phyloP scores from a whole-genome alignment of 2,797 vertebrate species.

The Strix occidentalis region DNA sequence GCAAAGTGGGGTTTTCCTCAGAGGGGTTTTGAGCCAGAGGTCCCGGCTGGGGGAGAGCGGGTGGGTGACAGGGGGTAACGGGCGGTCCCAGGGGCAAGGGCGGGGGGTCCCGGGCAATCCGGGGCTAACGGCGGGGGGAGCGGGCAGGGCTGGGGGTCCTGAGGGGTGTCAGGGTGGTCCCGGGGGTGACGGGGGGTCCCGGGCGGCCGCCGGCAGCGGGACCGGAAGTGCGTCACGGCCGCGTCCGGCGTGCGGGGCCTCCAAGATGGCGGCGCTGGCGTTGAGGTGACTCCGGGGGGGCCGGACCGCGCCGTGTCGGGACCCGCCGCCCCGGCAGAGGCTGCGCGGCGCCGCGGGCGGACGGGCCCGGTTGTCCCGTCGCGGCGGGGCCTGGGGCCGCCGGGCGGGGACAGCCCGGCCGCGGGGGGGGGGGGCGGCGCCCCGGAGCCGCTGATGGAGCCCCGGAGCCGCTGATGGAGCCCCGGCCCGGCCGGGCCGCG shows the following conservation, averaged over 20 bases:
- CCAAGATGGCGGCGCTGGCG: slow-evolving; percentile 23
- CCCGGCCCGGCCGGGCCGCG: background rate
- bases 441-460: background rate
- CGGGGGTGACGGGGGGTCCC: too few species aligned
- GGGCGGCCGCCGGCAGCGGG: too few species aligned
- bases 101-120: too few species aligned
- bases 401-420: background rate
- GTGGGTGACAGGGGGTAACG: too few species aligned
- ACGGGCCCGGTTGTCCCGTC: background rate
- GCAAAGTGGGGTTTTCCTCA: background rate
- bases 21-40: background rate
- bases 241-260: background rate
- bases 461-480: too few species aligned
- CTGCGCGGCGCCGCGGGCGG: background rate
- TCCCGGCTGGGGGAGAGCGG: background rate
- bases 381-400: background rate
- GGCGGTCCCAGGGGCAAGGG: too few species aligned
- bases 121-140: too few species aligned
- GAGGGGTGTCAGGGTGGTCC: too few species aligned
- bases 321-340: background rate
- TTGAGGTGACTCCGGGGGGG: background rate
- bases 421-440: too few species aligned
- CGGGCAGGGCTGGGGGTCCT: too few species aligned
- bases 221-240: background rate
- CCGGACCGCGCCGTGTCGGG: background rate